A percentile compares a stretch with the other conserved stretches of the same genome.
Conservation (phyloP, 2,888 invertebrate species). For the Synergus gifuensis region DNA sequence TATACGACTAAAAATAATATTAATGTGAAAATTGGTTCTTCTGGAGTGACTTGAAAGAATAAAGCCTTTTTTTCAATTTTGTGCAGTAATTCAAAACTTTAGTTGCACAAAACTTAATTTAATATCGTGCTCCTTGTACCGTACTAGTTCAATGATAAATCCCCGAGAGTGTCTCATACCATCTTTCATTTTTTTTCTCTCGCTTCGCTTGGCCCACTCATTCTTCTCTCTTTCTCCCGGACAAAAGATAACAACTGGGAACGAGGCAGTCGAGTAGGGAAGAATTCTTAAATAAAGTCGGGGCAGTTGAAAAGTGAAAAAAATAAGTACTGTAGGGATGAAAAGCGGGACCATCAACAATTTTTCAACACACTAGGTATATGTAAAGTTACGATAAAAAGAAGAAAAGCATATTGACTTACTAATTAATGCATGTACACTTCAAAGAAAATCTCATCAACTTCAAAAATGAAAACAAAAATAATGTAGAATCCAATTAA, state of each 20-base stretch:
- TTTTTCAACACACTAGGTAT: slow-evolving; percentile 21
- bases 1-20: background rate
- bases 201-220: slow-evolving; percentile 30
- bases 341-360: slow-evolving; percentile 28
- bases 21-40: background rate
- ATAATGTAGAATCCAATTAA: too few species aligned
- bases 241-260: slow-evolving; percentile 66
- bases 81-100: slow-evolving; percentile 62
- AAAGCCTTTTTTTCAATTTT: slow-evolving; percentile 6
- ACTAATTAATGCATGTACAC: slow-evolving; percentile 29
- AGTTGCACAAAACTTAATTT: slow-evolving; percentile 67
- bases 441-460: background rate
- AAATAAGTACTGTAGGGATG: slow-evolving; percentile 7
- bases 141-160: slow-evolving; percentile 65
- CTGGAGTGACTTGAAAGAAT: background rate
- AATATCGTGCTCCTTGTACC: slow-evolving; percentile 62
- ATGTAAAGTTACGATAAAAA: slow-evolving; percentile 23
- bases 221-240: slow-evolving; percentile 50
- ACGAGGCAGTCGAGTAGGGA: slow-evolving; percentile 57
- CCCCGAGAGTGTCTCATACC: slow-evolving; percentile 52
- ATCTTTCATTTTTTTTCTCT: slow-evolving; percentile 47
- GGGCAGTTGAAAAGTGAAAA: slow-evolving; percentile 26
- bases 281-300: slow-evolving; percentile 59
- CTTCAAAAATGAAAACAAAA: too few species aligned
- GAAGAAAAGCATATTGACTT: slow-evolving; percentile 5